A percentile compares a stretch with the other conserved stretches of the same genome.
phyloP scores from a whole-genome alignment of 2,888 invertebrate genomes.

The Drosophila histrio region DNA sequence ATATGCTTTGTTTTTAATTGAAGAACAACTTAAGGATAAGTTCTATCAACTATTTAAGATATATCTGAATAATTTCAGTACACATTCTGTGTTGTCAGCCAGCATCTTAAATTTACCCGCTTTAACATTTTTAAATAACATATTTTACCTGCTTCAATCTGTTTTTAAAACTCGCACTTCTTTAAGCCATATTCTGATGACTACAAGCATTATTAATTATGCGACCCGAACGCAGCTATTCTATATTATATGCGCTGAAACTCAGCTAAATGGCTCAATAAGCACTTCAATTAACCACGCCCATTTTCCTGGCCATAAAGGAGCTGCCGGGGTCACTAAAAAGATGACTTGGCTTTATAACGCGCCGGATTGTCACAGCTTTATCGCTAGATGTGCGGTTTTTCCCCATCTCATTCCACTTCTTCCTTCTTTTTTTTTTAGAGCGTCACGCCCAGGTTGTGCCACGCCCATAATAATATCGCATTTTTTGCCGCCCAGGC shows the following conservation, averaged over 20 bases:
- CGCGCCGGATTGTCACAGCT: constrained; percentile 6
- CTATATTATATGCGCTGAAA: constrained; percentile 2
- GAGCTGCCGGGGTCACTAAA: constrained; percentile 8
- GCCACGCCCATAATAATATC: constrained; percentile 20
- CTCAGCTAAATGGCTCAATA: constrained; percentile 39
- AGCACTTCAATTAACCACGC: constrained; percentile 46
- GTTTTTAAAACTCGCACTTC: constrained; percentile 6
- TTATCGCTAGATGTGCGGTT: constrained; percentile 19
- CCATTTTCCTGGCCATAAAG: constrained; percentile 5
- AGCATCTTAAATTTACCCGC: background rate
- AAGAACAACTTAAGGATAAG: too few species aligned
- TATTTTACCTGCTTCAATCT: constrained; percentile 1
- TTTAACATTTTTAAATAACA: background rate
- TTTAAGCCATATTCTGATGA: constrained; percentile 15
- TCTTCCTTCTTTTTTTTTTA: background rate
- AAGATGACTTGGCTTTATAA: constrained; percentile 21
- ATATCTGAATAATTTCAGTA: too few species aligned
- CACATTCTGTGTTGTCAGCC: background rate
- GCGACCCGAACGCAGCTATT: constrained; percentile 9
- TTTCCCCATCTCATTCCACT: background rate
- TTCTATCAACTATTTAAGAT: too few species aligned
- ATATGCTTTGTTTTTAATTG: too few species aligned
- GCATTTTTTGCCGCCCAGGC: constrained; percentile 8
- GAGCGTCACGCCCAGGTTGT: constrained; percentile 22
- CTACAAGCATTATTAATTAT: constrained; percentile 23